Base-by-base conservation (phyloP, 2,113 vertebrate genomes). In the Lepus timidus region DNA sequence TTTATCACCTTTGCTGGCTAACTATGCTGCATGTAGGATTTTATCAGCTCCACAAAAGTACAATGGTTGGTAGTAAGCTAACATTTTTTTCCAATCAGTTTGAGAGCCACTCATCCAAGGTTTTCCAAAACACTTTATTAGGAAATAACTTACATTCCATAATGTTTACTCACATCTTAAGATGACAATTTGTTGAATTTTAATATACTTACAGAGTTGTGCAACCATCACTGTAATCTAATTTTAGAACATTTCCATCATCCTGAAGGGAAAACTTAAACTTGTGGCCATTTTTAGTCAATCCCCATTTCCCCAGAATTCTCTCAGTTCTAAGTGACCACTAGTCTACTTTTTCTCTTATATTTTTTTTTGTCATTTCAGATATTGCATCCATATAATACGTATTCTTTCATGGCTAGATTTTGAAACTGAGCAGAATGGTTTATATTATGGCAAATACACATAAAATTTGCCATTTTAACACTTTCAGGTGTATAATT, bases 221-320 rank as follows among this genome's bases (percentile, higher is more conserved):
- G 6, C 61, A 33, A 51, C 31, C 27, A 86, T 73, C 75, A 16
- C 52, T 73, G 17, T 49, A 81, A 27, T 71, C 36, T 87, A 51
- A 79, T 71, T 87, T 73, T 73, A 87, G 75, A 87, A 73, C 9
- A 19, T 80, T 93, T 81, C 25, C 9, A 31, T 71, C 25, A 31
- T 70, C 31, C 78, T 93, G 33, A 71, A 93, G 51, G 80, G 52
- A n/a, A 80, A 80, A 87, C n/a, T 64, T 87, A 7, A 44, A 44
- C 23, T 64, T 87, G 5, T 61, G 39, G 51, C n/a, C 36, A 36
- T 44, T 85, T 78, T 2, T 61, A 85, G 29, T 78, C 51, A 61
- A 22, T 79, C 17, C 29, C 11, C 9, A 33, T 85, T 92, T 86
- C 84, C 55, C 20, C 7, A 19, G 14, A 78, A 55, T 55, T 31